Percentiles rank a stretch among this genome's conserved stretches.
Conservation (phyloP, 2,888 invertebrate genomes). For the Steinernema carpocapsae region DNA sequence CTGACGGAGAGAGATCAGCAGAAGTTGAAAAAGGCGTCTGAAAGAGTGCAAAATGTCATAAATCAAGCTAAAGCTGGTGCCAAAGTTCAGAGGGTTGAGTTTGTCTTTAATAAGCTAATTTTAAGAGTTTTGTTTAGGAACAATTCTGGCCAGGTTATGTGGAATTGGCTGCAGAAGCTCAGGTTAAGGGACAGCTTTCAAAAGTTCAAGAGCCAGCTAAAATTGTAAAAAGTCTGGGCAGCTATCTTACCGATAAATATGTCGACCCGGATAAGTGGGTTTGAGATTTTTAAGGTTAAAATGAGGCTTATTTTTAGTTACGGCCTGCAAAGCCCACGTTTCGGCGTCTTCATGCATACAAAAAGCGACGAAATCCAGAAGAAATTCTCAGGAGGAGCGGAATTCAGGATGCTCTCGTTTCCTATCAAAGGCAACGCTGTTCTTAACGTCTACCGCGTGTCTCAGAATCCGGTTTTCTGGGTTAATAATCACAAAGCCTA, state of each 20-base stretch:
- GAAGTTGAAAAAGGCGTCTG: not conserved
- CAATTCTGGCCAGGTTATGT: not conserved
- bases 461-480: not conserved
- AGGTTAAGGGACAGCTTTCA: not conserved
- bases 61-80: not conserved
- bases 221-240: not conserved
- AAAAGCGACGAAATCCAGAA: not conserved
- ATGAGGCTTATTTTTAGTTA: not conserved
- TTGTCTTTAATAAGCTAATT: too few relatives aligned
- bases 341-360: conserved; percentile 23
- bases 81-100: not conserved
- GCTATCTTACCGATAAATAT: conserved; percentile 3
- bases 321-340: not conserved
- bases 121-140: not conserved
- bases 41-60: not conserved
- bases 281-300: not conserved
- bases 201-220: not conserved
- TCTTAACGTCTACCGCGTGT: conserved; percentile 23
- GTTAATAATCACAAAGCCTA: not conserved
- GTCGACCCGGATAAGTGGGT: conserved; percentile 9
- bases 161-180: not conserved
- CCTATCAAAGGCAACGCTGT: not conserved
- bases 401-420: not conserved
- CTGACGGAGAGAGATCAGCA: not conserved
- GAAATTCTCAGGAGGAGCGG: not conserved